Percentiles rank a stretch among this genome's conserved stretches.
Conservation (phyloP, 1,140 invertebrate genomes). For the Aphidius gifuensis region DNA sequence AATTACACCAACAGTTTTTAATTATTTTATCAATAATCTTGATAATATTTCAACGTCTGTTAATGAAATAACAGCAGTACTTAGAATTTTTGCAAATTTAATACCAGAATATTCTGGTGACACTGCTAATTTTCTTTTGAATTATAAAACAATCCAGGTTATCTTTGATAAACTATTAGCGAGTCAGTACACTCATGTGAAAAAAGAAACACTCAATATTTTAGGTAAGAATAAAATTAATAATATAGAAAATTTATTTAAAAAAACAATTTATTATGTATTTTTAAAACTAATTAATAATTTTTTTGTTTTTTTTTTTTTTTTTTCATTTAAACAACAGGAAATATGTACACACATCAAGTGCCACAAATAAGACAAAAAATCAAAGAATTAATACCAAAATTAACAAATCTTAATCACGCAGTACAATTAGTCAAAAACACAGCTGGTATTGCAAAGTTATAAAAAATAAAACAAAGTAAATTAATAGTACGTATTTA, state of each 20-base stretch:
- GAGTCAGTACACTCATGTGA: conserved; percentile 38
- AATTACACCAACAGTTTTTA: conserved; percentile 19
- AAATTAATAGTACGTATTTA: background rate
- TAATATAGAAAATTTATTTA: conserved; percentile 11
- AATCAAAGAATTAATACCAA: conserved; percentile 23
- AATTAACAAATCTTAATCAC: conserved; percentile 28
- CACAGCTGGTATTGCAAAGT: background rate
- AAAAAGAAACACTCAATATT: conserved; percentile 47
- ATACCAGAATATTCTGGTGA: conserved; percentile 33
- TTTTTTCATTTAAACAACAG: conserved; percentile 21
- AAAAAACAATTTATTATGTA: conserved; percentile 4
- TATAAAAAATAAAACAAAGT: background rate
- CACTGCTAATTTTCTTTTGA: conserved; percentile 34
- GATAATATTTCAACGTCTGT: background rate
- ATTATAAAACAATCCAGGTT: conserved; percentile 29
- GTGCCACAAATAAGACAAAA: conserved; percentile 16
- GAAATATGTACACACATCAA: conserved; percentile 40
- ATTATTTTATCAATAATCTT: conserved; percentile 19
- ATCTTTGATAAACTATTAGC: conserved; percentile 37
- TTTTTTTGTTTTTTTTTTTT: background rate
- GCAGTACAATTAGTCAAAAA: conserved; percentile 20
- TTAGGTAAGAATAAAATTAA: conserved; percentile 36
- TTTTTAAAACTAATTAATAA: conserved; percentile 16
- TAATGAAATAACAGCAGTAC: conserved; percentile 37
- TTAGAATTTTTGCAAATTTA: conserved; percentile 44